Conservation (phyloP, 1,140 invertebrate genomes). For the Saxidomus purpurata region DNA sequence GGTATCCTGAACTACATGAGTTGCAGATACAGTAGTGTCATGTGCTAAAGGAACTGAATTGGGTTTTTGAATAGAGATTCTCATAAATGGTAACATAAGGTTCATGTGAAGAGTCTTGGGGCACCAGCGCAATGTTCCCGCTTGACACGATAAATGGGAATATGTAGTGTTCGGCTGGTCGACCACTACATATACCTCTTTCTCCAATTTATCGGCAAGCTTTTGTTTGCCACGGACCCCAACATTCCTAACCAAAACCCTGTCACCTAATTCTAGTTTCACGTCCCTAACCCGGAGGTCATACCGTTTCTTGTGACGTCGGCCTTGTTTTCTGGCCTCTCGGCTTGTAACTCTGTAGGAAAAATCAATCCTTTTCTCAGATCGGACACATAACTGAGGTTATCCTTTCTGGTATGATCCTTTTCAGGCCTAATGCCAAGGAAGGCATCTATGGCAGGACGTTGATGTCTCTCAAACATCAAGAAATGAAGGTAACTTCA, state of each 20-base stretch:
- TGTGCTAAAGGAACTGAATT: too few species aligned
- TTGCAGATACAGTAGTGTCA: too few species aligned
- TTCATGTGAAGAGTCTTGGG: conserved; percentile 37
- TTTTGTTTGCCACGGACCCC: neutral
- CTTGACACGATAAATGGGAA: neutral
- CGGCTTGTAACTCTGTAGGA: neutral
- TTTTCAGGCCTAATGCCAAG: conserved; percentile 26
- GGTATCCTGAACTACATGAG: too few species aligned
- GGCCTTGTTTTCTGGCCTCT: neutral
- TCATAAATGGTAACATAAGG: conserved; percentile 38
- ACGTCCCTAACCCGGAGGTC: neutral
- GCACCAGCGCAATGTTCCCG: neutral
- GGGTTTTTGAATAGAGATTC: neutral
- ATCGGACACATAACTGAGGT: neutral
- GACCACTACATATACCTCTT: conserved; percentile 50
- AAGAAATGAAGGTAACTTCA: conserved; percentile 39
- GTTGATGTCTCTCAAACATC: conserved; percentile 62
- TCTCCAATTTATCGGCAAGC: conserved; percentile 60
- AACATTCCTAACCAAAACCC: neutral
- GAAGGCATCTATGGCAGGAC: conserved; percentile 51
- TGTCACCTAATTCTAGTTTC: neutral
- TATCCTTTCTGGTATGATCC: neutral
- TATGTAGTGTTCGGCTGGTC: conserved; percentile 59
- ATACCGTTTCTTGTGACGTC: conserved; percentile 8
- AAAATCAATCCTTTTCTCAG: neutral